Percentiles rank a stretch among this genome's conserved stretches.
Evolutionary conservation across 23 tunicate genomes (phyloP).

Genomic region (Trididemnum clinides): DNA sequence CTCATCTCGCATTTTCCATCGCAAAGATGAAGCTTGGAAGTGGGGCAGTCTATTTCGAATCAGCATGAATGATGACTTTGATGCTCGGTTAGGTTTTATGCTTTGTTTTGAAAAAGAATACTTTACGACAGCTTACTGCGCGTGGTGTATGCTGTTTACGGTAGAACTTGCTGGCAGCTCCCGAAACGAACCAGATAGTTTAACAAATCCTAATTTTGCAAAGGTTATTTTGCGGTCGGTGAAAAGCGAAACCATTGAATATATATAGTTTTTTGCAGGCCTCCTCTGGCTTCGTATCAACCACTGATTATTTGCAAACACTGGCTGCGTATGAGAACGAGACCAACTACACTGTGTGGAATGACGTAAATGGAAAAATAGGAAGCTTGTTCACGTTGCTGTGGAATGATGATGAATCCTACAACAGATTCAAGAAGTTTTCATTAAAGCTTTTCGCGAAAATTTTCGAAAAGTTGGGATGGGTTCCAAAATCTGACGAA

Average conservation of each 20-base stretch:
- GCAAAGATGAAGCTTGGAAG: constrained; percentile 81
- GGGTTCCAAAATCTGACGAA: constrained; percentile 74
- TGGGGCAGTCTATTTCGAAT: too few relatives aligned
- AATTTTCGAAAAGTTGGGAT: constrained; percentile 50
- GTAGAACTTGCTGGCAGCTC: too few relatives aligned
- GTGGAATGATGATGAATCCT: constrained; percentile 73
- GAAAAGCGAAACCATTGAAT: neutral
- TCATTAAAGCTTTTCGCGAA: constrained; percentile 36
- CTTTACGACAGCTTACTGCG: too few relatives aligned
- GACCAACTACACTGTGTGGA: constrained; percentile 87
- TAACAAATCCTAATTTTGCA: too few relatives aligned
- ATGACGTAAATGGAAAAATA: constrained; percentile 62
- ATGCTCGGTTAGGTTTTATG: too few relatives aligned
- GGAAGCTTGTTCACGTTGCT: constrained; percentile 45
- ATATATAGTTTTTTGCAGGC: constrained; percentile 63
- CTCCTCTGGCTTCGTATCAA: constrained; percentile 71
- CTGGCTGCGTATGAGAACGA: constrained; percentile 79
- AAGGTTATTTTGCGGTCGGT: too few relatives aligned
- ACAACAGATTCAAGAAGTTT: constrained; percentile 60
- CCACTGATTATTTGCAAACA: constrained; percentile 72
- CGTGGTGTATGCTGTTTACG: too few relatives aligned
- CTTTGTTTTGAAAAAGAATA: too few relatives aligned
- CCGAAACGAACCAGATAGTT: too few relatives aligned
- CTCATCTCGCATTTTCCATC: too few relatives aligned
- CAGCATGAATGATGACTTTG: too few relatives aligned